Conservation (phyloP, 2,888 invertebrate genomes). For the Ectobius pallidus region DNA sequence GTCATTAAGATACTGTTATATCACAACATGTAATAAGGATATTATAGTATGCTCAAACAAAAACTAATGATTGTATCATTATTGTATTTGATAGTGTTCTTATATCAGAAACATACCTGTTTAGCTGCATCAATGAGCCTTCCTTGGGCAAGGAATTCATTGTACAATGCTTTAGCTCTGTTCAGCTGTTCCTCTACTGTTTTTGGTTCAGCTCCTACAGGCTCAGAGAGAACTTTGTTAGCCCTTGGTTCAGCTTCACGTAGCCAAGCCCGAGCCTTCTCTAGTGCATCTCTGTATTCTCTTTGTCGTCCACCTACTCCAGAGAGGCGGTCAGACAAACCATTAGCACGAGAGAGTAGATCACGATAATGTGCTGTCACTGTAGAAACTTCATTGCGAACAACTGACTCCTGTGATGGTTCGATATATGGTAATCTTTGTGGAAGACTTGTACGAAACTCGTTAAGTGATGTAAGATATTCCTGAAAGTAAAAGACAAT, state of each 20-base stretch:
- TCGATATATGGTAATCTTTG: conserved; percentile 81
- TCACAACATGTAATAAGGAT: no score
- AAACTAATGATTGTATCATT: no score
- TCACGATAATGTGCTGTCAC: conserved; percentile 83
- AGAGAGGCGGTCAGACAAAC: conserved; percentile 80
- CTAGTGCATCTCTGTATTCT: conserved; percentile 83
- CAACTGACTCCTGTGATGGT: conserved; percentile 73
- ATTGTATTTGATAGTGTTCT: no score
- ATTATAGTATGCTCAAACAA: no score
- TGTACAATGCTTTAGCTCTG: conserved; percentile 81
- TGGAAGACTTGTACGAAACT: conserved; percentile 84
- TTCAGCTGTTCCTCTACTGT: conserved; percentile 86
- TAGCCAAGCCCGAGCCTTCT: conserved; percentile 80
- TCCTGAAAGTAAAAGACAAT: conserved; percentile 60
- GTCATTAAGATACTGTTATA: no score
- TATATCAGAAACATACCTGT: conserved; percentile 61
- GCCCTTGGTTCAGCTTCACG: conserved; percentile 79
- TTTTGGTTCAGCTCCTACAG: conserved; percentile 84
- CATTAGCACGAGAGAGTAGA: conserved; percentile 79
- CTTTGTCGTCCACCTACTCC: conserved; percentile 78
- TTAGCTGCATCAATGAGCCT: conserved; percentile 84
- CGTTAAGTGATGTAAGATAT: conserved; percentile 81
- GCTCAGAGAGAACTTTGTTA: conserved; percentile 77
- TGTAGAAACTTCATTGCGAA: conserved; percentile 77
- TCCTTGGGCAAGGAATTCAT: conserved; percentile 85